Evolutionary conservation across 2,797 vertebrate species (phyloP).

Genomic region (Platyrinchus mystaceus): DNA sequence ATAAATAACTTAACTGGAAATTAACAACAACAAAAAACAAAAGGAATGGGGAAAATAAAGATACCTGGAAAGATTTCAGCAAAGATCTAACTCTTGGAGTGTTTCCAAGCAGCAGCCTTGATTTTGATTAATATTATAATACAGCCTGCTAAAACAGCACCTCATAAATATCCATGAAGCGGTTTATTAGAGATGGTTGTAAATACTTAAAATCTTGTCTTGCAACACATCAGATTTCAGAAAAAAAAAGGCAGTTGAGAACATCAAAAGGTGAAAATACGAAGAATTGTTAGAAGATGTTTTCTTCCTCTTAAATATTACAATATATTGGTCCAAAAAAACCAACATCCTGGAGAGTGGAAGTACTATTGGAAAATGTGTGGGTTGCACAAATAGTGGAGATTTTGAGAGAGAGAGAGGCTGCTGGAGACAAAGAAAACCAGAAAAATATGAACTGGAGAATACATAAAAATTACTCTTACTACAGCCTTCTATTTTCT

Average conservation of each 20-base stretch:
- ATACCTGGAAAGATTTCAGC: conserved; percentile 71
- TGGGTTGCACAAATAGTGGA: neutral
- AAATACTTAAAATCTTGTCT: conserved; percentile 80
- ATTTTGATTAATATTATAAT: conserved; percentile 81
- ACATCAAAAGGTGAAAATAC: conserved; percentile 59
- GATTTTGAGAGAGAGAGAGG: neutral
- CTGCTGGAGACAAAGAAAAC: neutral
- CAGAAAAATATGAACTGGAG: neutral
- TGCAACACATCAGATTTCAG: conserved; percentile 68
- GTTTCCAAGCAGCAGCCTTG: conserved; percentile 68
- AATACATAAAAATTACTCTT: neutral
- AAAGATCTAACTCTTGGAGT: conserved; percentile 66
- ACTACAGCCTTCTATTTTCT: neutral
- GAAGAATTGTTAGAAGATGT: conserved; percentile 19
- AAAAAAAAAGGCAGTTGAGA: conserved; percentile 22
- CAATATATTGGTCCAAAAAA: neutral
- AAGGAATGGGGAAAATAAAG: conserved; percentile 54
- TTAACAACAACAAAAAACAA: conserved; percentile 59
- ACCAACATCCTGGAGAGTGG: neutral
- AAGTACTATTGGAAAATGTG: neutral
- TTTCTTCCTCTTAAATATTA: conserved; percentile 22
- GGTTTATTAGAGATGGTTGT: conserved; percentile 77
- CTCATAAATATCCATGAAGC: conserved; percentile 81
- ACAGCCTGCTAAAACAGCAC: conserved; percentile 72
- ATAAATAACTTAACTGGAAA: conserved; percentile 71